These are phyloP conservation scores for Scaptomyza pallida DNA, from an alignment of 1,140 invertebrate species.

Conservation along the genomic window DNA sequence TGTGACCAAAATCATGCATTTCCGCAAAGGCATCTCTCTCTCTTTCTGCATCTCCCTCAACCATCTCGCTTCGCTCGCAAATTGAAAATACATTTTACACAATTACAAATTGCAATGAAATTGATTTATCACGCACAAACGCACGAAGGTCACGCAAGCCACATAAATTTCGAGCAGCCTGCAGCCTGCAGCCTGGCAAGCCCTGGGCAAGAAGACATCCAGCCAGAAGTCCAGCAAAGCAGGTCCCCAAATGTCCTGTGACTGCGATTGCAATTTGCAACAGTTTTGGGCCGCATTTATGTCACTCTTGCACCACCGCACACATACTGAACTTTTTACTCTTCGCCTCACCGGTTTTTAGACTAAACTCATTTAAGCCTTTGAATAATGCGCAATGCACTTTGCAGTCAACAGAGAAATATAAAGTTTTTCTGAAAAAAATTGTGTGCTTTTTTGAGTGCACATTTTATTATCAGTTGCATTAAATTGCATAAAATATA, in stretches of 20 bases:
- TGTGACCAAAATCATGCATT: conserved; percentile 80
- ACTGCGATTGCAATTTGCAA: conserved; percentile 55
- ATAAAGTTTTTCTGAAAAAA: background rate
- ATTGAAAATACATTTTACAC: conserved; percentile 82
- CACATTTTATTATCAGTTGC: conserved; percentile 74
- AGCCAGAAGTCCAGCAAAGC: conserved; percentile 7
- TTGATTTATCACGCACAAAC: conserved; percentile 79
- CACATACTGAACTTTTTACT: conserved; percentile 64
- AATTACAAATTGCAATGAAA: conserved; percentile 82
- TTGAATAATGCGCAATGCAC: conserved; percentile 71
- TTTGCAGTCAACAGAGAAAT: conserved; percentile 48
- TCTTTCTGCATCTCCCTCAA: background rate
- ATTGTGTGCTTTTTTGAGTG: conserved; percentile 29
- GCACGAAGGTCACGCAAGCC: conserved; percentile 78
- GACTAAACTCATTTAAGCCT: conserved; percentile 67
- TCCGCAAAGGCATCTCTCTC: conserved; percentile 45
- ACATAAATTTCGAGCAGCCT: conserved; percentile 71
- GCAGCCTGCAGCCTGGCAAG: conserved; percentile 38
- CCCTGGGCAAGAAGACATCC: conserved; percentile 8
- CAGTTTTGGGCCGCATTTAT: conserved; percentile 50
- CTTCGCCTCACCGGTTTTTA: conserved; percentile 35
- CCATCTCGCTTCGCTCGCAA: conserved; percentile 38
- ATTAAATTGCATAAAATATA: conserved; percentile 78
- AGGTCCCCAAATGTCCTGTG: conserved; percentile 3
- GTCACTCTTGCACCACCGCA: conserved; percentile 9